These are phyloP conservation scores for Sebastes cheni DNA, from an alignment of 2,797 vertebrate genomes.

Conservation along the genomic window DNA sequence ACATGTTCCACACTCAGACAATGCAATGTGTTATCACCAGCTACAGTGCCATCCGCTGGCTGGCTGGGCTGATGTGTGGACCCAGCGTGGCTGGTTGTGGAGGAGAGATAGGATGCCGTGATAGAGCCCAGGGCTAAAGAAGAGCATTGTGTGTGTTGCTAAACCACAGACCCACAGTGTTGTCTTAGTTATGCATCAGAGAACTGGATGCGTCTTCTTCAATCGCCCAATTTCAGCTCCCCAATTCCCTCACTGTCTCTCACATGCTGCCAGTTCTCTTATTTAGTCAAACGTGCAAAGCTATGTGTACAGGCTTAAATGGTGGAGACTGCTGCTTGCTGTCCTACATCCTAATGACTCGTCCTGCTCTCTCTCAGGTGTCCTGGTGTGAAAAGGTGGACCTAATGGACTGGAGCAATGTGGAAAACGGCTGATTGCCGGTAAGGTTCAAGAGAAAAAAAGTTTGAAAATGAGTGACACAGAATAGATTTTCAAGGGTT, in stretches of 20 bases:
- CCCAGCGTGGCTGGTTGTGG: conserved; percentile 63
- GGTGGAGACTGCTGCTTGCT: conserved; percentile 11
- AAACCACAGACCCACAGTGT: conserved; percentile 54
- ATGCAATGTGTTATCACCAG: conserved; percentile 66
- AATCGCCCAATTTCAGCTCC: conserved; percentile 51
- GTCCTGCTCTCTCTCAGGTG: conserved; percentile 24
- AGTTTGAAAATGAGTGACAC: conserved; percentile 43
- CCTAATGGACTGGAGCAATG: conserved; percentile 38
- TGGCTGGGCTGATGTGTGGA: conserved; percentile 56
- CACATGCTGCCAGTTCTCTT: conserved; percentile 54
- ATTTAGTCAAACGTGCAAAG: conserved; percentile 54
- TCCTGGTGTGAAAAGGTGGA: conserved; percentile 22
- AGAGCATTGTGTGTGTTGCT: conserved; percentile 55
- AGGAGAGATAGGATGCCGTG: conserved; percentile 61
- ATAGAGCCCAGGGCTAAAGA: conserved; percentile 65
- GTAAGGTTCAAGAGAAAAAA: conserved; percentile 31
- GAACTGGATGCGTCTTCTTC: conserved; percentile 60
- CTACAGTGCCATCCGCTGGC: conserved; percentile 71
- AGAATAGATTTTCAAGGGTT: conserved; percentile 48
- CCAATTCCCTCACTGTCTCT: conserved; percentile 55
- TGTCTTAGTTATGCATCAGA: conserved; percentile 80
- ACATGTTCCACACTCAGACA: conserved; percentile 57
- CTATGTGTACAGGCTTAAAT: conserved; percentile 38
- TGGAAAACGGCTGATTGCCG: conserved; percentile 42
- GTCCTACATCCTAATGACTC: conserved; percentile 24